These are phyloP conservation scores for Pteronotus mesoamericanus DNA, from an alignment of 2,797 vertebrate species.

Conservation along the genomic window DNA sequence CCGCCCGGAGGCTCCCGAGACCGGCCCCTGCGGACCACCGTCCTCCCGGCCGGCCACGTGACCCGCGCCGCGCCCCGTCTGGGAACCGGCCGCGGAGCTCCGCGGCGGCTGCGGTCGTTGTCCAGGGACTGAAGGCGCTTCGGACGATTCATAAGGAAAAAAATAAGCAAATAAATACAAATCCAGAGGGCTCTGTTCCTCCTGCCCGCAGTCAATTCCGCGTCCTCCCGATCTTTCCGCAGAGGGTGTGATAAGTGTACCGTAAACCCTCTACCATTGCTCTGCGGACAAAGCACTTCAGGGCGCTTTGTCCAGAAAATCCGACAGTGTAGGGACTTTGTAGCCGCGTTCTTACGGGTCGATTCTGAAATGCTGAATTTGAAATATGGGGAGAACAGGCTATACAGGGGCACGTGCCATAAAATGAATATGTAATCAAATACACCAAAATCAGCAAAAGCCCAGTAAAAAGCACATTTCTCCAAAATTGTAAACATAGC, in stretches of 20 bases:
- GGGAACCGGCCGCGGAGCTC: background rate
- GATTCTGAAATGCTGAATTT: background rate
- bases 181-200: rapidly evolving
- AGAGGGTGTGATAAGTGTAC: background rate
- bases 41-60: rapidly evolving
- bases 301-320: background rate
- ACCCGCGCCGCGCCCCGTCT: background rate
- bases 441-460: background rate
- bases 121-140: rapidly evolving
- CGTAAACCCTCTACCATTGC: too few relatives aligned
- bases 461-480: background rate
- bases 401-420: too few relatives aligned
- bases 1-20: rapidly evolving
- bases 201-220: background rate
- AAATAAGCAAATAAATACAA: background rate
- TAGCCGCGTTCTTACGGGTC: background rate
- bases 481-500: background rate
- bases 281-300: background rate
- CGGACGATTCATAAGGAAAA: background rate
- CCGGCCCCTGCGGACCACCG: background rate
- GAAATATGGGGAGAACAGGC: background rate
- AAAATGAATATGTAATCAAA: background rate
- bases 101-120: rapidly evolving
- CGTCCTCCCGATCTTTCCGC: background rate
- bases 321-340: rapidly evolving